Evolutionary conservation across 2,113 vertebrate genomes (phyloP).

Genomic region (Rattus norvegicus): GRCr8 NC_086024.1:74304501-74305000

Average conservation of each 20-base stretch:
- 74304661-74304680: background rate
- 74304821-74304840: background rate
- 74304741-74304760: too few species aligned
- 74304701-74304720: background rate
- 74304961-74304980: background rate
- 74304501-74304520: too few species aligned
- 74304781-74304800: background rate
- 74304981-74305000: background rate
- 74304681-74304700: background rate
- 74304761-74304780: background rate
- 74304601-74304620: slow-evolving; percentile 19
- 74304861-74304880: background rate
- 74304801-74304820: background rate
- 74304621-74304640: slow-evolving; percentile 19
- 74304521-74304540: background rate
- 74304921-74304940: background rate
- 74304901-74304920: background rate
- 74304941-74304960: background rate
- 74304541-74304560: background rate
- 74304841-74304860: background rate
- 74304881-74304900: background rate
- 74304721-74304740: background rate
- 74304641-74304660: background rate
- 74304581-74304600: background rate
- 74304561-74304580: slow-evolving; percentile 11